Evolutionary conservation across 2,797 vertebrate genomes (phyloP).

Genomic region (Synanceia verrucosa): DNA sequence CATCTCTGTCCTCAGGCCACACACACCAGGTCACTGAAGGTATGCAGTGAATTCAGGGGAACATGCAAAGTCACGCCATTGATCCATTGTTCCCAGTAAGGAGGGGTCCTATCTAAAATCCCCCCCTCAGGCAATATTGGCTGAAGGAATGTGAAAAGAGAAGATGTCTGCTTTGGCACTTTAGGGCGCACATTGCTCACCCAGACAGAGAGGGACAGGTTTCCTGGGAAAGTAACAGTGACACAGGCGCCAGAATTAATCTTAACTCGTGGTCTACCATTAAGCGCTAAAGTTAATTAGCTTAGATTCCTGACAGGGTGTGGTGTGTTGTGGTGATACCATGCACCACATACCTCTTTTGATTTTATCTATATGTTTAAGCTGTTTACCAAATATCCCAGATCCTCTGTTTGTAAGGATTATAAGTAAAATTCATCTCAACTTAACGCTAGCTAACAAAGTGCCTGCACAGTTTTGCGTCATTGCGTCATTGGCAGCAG

Average conservation of each 20-base stretch:
- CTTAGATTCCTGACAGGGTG: conserved; percentile 4
- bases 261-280: conserved; percentile 24
- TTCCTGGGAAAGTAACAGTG: conserved; percentile 6
- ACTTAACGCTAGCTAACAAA: background rate
- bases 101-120: conserved; percentile 62
- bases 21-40: conserved; percentile 56
- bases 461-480: background rate
- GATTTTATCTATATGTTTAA: background rate
- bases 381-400: background rate
- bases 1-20: conserved; percentile 26
- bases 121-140: conserved; percentile 27
- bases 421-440: background rate
- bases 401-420: background rate
- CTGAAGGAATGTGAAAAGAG: conserved; percentile 60
- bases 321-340: background rate
- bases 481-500: background rate
- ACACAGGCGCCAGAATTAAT: conserved; percentile 31
- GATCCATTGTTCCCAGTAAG: conserved; percentile 65
- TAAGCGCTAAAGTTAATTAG: conserved; percentile 19
- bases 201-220: conserved; percentile 6
- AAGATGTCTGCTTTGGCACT: conserved; percentile 33
- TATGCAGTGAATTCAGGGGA: conserved; percentile 35
- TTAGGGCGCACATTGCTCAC: conserved; percentile 43
- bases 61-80: conserved; percentile 68
- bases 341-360: background rate